A percentile compares a stretch with the other conserved stretches of the same genome.
phyloP scores from a whole-genome alignment of 2,797 vertebrate species.

The Alauda arvensis region DNA sequence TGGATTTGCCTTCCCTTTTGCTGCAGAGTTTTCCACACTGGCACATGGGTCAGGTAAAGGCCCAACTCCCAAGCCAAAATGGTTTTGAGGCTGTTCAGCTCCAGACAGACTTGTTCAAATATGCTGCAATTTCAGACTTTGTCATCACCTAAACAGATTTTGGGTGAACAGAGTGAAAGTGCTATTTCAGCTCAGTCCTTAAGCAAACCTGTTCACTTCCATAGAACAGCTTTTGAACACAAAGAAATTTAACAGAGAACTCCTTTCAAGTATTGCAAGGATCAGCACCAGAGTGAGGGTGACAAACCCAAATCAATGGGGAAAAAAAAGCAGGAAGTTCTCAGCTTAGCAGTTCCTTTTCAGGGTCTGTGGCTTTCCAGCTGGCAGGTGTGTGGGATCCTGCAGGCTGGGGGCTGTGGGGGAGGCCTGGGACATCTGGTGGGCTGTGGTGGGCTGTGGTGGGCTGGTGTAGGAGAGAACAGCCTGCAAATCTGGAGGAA shows the following conservation, averaged over 20 bases:
- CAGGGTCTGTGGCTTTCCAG: background rate
- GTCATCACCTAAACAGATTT: background rate
- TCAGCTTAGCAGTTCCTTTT: background rate
- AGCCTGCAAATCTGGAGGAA: background rate
- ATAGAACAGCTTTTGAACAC: background rate
- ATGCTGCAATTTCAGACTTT: background rate
- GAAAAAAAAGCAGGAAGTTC: background rate
- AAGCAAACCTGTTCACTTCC: background rate
- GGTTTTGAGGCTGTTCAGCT: background rate
- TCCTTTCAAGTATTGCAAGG: background rate
- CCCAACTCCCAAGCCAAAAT: background rate
- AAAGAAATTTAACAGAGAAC: background rate
- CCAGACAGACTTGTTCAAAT: background rate
- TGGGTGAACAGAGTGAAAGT: background rate
- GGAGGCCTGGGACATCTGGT: background rate
- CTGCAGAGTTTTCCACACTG: background rate
- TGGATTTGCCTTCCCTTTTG: background rate
- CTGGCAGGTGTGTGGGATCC: background rate
- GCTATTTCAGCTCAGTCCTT: background rate
- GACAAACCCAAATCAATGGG: background rate
- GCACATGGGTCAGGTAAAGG: background rate
- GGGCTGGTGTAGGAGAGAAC: background rate
- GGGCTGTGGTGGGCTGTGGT: background rate
- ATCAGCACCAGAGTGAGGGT: background rate
- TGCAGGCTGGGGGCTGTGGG: background rate